Evolutionary conservation across 2,797 vertebrate genomes (phyloP).

Genomic region (Sternotherus odoratus): DNA sequence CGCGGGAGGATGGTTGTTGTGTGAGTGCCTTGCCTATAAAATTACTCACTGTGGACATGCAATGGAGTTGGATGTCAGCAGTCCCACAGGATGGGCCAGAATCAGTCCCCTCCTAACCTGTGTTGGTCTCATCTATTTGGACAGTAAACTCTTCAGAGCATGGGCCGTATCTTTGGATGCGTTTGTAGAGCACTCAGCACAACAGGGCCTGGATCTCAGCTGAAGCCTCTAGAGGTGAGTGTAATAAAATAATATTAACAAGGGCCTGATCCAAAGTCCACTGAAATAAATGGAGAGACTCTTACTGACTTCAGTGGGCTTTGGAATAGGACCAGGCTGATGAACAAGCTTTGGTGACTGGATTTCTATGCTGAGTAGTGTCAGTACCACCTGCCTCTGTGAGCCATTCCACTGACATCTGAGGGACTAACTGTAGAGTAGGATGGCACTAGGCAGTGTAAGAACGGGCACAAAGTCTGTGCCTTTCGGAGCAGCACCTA

Average conservation of each 20-base stretch:
- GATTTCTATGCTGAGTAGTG: not conserved
- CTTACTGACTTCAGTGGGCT: not conserved
- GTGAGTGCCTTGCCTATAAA: not conserved
- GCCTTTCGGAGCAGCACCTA: not conserved
- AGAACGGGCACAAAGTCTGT: not conserved
- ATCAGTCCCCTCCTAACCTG: not conserved
- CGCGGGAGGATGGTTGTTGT: not conserved
- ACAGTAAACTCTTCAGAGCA: too few relatives aligned
- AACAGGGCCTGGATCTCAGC: too few relatives aligned
- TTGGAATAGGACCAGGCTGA: not conserved
- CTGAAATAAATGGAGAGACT: not conserved
- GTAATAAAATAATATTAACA: too few relatives aligned
- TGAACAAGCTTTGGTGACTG: not conserved
- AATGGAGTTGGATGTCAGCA: not conserved
- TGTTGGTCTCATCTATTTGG: too few relatives aligned
- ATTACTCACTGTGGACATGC: not conserved
- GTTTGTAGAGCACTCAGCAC: too few relatives aligned
- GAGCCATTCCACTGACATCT: not conserved
- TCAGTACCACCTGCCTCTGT: not conserved
- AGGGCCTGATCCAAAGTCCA: not conserved
- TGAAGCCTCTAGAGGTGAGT: too few relatives aligned
- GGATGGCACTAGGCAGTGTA: rapidly evolving
- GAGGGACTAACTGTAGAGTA: not conserved
- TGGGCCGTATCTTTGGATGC: too few relatives aligned
- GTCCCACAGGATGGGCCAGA: not conserved